Conservation (phyloP, 2,113 vertebrate species). For the Anhinga rufa region DNA sequence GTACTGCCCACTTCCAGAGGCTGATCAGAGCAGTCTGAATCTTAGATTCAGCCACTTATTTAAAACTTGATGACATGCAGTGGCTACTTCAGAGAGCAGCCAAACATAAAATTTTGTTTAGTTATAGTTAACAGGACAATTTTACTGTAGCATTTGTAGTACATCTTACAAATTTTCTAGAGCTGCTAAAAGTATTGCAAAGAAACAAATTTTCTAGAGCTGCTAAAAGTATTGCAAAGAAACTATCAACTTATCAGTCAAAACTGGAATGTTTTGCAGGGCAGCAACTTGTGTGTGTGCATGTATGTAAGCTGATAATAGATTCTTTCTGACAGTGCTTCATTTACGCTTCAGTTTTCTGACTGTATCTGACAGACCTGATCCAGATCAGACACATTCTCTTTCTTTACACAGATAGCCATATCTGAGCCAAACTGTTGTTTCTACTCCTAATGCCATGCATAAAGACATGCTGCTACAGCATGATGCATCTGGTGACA, state of each 20-base stretch:
- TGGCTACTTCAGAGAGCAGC: neutral
- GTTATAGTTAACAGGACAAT: neutral
- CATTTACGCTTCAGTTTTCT: neutral
- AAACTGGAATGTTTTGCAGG: neutral
- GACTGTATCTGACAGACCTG: neutral
- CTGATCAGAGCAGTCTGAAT: neutral
- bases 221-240: neutral
- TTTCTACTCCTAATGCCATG: neutral
- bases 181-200: neutral
- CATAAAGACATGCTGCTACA: neutral
- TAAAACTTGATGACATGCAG: neutral
- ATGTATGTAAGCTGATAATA: neutral
- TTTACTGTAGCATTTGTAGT: neutral
- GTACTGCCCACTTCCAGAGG: neutral
- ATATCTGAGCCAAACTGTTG: neutral
- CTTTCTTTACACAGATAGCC: neutral
- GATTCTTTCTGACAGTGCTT: neutral
- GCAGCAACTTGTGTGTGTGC: neutral
- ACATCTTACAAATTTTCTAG: neutral
- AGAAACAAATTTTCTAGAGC: neutral
- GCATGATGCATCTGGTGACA: neutral
- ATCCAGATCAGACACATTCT: neutral
- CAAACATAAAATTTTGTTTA: neutral
- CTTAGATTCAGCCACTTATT: neutral
- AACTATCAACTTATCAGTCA: neutral